These are phyloP conservation scores for Oxyteleia sp. DNA, from an alignment of 2,888 invertebrate genomes.

Conservation along the genomic window DNA sequence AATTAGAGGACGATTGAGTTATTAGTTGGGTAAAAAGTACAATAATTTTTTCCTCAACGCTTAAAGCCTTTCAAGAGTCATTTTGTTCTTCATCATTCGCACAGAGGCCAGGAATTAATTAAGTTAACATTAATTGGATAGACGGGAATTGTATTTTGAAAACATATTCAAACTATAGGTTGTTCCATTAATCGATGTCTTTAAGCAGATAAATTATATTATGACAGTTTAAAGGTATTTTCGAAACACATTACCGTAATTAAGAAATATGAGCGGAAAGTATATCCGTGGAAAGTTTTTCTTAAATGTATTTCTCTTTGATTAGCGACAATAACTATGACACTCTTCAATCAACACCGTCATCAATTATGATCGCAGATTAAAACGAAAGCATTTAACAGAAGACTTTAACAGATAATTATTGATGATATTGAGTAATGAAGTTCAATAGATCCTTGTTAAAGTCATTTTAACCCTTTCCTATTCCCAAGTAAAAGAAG, in stretches of 20 bases:
- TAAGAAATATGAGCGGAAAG: constrained; percentile 11
- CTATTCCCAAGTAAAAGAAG: too few relatives aligned
- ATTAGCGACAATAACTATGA: background rate
- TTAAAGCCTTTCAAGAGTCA: constrained; percentile 6
- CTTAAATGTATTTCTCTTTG: background rate
- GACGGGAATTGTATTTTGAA: constrained; percentile 32
- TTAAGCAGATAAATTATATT: constrained; percentile 28
- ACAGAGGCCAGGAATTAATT: constrained; percentile 12
- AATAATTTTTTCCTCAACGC: too few relatives aligned
- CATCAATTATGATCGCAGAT: background rate
- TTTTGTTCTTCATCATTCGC: constrained; percentile 1
- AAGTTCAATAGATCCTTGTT: too few relatives aligned
- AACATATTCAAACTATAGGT: constrained; percentile 35
- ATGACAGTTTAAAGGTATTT: constrained; percentile 20
- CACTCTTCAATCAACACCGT: background rate
- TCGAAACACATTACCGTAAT: constrained; percentile 38
- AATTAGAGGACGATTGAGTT: background rate
- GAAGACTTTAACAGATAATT: too few relatives aligned
- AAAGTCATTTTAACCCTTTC: too few relatives aligned
- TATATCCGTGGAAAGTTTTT: background rate
- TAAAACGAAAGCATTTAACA: background rate
- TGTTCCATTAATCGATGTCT: constrained; percentile 39
- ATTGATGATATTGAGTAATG: too few relatives aligned
- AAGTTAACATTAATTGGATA: constrained; percentile 31
- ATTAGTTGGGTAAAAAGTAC: too few relatives aligned